These are phyloP conservation scores for Erythrocercus mccallii DNA, from an alignment of 2,113 vertebrate genomes.

Conservation along the genomic window DNA sequence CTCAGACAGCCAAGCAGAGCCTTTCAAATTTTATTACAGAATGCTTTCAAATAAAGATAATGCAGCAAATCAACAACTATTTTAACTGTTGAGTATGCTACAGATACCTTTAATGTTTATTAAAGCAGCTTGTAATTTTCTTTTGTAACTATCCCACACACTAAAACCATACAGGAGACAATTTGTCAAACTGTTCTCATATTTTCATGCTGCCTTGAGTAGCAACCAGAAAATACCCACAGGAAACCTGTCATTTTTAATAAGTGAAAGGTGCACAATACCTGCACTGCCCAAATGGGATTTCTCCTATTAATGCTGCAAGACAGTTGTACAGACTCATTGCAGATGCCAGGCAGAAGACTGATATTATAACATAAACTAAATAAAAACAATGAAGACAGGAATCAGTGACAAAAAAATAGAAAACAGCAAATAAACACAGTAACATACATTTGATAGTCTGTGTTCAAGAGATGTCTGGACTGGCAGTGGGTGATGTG, in stretches of 20 bases:
- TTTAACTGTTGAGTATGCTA: background rate
- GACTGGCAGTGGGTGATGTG: background rate
- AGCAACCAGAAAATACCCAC: background rate
- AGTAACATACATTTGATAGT: background rate
- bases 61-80: background rate
- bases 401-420: background rate
- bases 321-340: slow-evolving; percentile 90
- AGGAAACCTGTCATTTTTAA: background rate
- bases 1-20: background rate
- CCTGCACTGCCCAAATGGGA: slow-evolving; percentile 82
- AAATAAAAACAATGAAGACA: slow-evolving; percentile 5
- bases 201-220: background rate
- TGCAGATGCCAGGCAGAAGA: slow-evolving; percentile 91
- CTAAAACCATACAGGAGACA: background rate
- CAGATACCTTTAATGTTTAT: background rate
- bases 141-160: background rate
- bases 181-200: background rate
- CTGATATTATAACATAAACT: slow-evolving; percentile 91
- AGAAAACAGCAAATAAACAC: background rate
- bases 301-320: slow-evolving; percentile 77
- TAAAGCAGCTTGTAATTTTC: background rate
- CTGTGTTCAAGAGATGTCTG: background rate
- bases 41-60: background rate
- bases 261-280: slow-evolving; percentile 56
- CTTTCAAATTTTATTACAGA: background rate